phyloP scores from a whole-genome alignment of 1,140 invertebrate genomes.

The Paraescarpia echinospica region DNA sequence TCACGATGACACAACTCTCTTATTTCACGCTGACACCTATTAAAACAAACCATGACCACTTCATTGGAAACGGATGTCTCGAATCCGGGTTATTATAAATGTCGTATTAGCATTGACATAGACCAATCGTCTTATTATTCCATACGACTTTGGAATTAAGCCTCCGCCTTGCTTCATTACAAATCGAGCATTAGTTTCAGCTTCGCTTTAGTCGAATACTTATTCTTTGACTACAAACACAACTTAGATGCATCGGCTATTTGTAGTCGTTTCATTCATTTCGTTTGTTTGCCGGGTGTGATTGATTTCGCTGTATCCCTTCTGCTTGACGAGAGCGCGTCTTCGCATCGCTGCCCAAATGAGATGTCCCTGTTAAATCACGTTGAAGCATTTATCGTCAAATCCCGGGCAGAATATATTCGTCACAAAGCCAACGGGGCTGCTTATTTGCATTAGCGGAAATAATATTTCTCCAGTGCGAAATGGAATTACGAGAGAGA shows the following conservation, averaged over 20 bases:
- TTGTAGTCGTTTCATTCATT: not conserved
- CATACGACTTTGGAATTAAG: not conserved
- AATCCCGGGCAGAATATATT: not conserved
- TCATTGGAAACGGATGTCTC: not conserved
- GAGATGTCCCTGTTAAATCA: not conserved
- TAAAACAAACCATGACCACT: too few relatives aligned
- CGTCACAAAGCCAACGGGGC: not conserved
- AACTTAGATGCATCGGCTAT: not conserved
- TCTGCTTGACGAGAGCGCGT: not conserved
- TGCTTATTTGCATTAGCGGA: not conserved
- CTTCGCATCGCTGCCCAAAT: not conserved
- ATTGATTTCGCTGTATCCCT: not conserved
- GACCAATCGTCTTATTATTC: not conserved
- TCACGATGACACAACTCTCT: too few relatives aligned
- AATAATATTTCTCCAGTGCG: slow-evolving; percentile 1
- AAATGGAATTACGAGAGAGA: not conserved
- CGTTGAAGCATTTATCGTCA: not conserved
- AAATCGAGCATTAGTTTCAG: not conserved
- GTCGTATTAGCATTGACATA: not conserved
- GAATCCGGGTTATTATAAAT: not conserved
- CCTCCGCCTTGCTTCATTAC: not conserved
- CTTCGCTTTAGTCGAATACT: not conserved
- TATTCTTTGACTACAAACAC: not conserved
- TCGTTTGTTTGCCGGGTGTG: not conserved
- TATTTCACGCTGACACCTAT: too few relatives aligned